A percentile compares a stretch with the other conserved stretches of the same genome.
Evolutionary conservation across 1,140 invertebrate species (phyloP).

Genomic region (Chironomus striatipennis): DNA sequence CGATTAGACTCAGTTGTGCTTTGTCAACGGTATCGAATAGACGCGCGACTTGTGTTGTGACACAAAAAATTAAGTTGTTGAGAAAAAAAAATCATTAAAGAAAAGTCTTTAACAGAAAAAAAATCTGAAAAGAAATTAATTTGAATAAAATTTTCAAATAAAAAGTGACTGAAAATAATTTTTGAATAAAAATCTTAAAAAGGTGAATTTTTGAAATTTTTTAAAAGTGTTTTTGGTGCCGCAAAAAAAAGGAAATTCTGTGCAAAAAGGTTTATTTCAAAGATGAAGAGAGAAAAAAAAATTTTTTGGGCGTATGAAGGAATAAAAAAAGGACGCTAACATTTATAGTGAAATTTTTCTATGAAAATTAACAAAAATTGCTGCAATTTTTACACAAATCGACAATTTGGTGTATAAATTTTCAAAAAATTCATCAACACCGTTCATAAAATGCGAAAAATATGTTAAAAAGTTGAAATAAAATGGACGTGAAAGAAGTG

Average conservation of each 20-base stretch:
- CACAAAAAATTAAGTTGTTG: background rate
- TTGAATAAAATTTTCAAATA: no score
- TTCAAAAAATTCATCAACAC: background rate
- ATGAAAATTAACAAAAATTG: background rate
- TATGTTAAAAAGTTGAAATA: conserved; percentile 3
- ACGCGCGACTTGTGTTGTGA: conserved; percentile 5
- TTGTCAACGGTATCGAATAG: conserved; percentile 5
- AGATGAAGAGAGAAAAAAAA: background rate
- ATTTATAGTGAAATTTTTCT: background rate
- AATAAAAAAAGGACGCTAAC: conserved; percentile 20
- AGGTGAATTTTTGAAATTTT: no score
- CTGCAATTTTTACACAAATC: background rate
- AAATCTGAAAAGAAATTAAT: no score
- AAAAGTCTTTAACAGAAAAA: background rate
- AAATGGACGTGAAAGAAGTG: background rate
- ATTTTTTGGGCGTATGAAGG: background rate
- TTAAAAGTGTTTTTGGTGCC: no score
- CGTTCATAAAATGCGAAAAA: background rate
- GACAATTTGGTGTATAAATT: background rate
- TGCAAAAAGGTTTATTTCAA: no score
- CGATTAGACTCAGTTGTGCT: background rate
- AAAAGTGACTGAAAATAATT: no score
- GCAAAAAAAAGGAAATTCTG: no score
- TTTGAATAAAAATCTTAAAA: no score
- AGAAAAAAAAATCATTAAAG: background rate